These are phyloP conservation scores for Megalops atlanticus DNA, from an alignment of 2,113 vertebrate genomes.

Conservation along the genomic window DNA sequence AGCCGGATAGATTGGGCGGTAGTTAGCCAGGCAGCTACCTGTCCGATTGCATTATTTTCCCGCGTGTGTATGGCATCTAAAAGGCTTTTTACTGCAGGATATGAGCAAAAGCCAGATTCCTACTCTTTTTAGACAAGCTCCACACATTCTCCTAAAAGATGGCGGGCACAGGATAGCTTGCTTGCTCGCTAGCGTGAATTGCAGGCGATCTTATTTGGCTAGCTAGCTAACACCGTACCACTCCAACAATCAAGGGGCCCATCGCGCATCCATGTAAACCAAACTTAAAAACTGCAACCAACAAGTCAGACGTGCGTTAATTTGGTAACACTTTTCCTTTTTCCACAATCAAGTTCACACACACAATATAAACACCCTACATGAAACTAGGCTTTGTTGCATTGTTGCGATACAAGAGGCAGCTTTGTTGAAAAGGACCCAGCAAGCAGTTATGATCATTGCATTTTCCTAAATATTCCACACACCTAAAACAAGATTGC, in stretches of 20 bases:
- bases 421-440: slow-evolving; percentile 59
- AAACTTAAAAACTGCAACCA: slow-evolving; percentile 8
- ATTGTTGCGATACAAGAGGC: slow-evolving; percentile 68
- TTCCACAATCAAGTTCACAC: slow-evolving; percentile 40
- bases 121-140: slow-evolving; percentile 6
- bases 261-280: not conserved
- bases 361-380: slow-evolving; percentile 42
- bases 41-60: not conserved
- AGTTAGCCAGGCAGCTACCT: not conserved
- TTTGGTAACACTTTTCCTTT: slow-evolving; percentile 12
- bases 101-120: not conserved
- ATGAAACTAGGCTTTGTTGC: slow-evolving; percentile 67
- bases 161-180: slow-evolving; percentile 65
- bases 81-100: not conserved
- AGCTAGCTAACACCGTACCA: slow-evolving; percentile 1
- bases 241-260: not conserved
- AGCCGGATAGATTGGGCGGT: too few species aligned
- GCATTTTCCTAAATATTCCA: slow-evolving; percentile 16
- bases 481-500: slow-evolving; percentile 29
- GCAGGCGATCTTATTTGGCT: slow-evolving; percentile 34
- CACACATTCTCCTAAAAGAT: slow-evolving; percentile 66
- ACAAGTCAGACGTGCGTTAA: not conserved
- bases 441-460: slow-evolving; percentile 27
- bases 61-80: not conserved
- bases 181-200: slow-evolving; percentile 28